These are phyloP conservation scores for Tenualosa thibaudeaui DNA, from an alignment of 2,797 vertebrate species.

Conservation along the genomic window DNA sequence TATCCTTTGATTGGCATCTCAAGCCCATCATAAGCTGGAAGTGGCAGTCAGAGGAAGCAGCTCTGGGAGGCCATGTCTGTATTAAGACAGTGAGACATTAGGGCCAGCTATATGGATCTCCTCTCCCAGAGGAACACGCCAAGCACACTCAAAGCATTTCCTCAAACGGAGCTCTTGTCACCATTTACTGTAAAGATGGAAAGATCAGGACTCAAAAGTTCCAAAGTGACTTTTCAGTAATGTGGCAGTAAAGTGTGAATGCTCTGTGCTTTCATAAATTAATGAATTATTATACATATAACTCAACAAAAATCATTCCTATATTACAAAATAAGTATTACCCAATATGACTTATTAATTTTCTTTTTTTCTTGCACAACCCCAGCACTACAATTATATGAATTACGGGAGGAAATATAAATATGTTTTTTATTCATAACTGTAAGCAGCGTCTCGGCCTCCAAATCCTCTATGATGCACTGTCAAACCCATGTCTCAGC, in stretches of 20 bases:
- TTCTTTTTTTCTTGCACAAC: background rate
- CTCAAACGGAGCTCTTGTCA: background rate
- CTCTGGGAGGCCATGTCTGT: background rate
- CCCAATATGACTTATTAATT: background rate
- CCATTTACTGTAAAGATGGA: background rate
- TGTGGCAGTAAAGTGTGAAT: background rate
- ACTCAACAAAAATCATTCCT: too few species aligned
- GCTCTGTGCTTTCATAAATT: too few species aligned
- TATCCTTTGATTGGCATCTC: background rate
- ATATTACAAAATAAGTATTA: too few species aligned
- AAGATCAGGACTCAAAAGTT: background rate
- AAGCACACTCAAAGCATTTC: constrained; percentile 15
- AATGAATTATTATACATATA: too few species aligned
- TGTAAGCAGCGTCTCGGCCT: background rate
- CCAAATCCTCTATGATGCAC: background rate
- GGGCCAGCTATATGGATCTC: background rate
- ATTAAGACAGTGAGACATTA: background rate
- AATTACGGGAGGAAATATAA: too few species aligned
- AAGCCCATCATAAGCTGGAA: background rate
- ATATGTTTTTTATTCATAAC: background rate
- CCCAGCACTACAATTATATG: background rate
- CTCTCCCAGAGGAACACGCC: background rate
- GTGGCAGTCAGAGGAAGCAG: background rate
- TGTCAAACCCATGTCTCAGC: background rate
- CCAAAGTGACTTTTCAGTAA: background rate